These are phyloP conservation scores for Halichondria panicea DNA, from an alignment of 37 sponge, comb jelly and placozoan species.

Conservation along the genomic window DNA sequence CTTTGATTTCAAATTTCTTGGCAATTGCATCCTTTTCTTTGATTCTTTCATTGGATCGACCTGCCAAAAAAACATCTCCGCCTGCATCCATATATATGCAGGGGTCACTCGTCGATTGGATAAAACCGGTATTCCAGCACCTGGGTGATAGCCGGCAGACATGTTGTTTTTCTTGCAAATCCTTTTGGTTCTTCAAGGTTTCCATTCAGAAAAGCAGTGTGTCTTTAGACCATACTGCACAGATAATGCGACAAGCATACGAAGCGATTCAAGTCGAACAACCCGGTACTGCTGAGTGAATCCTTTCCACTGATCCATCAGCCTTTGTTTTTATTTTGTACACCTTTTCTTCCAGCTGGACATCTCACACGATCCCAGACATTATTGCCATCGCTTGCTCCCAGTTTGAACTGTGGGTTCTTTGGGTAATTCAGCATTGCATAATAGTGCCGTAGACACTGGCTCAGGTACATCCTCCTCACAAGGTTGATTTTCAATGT, in stretches of 20 bases:
- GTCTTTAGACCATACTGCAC: conserved; percentile 35
- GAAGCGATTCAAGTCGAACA: conserved; percentile 37
- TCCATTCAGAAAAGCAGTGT: conserved; percentile 53
- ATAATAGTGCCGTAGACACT: conserved; percentile 17
- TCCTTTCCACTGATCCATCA: conserved; percentile 36
- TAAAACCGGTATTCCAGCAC: too few species aligned
- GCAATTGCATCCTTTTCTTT: too few species aligned
- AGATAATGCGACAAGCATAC: conserved; percentile 36
- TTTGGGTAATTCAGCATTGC: conserved; percentile 5
- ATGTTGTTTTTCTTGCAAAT: conserved; percentile 26
- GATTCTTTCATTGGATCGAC: too few species aligned
- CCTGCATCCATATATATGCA: too few species aligned
- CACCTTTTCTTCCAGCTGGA: conserved; percentile 20
- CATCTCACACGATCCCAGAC: conserved; percentile 52
- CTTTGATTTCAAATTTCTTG: too few species aligned
- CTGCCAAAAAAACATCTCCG: too few species aligned
- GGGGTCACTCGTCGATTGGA: too few species aligned
- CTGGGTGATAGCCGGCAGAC: conserved; percentile 29
- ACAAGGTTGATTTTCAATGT: neutral
- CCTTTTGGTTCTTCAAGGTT: conserved; percentile 53
- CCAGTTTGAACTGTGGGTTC: conserved; percentile 35
- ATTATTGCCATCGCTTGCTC: conserved; percentile 25
- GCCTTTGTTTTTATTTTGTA: conserved; percentile 36
- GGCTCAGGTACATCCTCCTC: neutral
- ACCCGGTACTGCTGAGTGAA: conserved; percentile 47